Percentiles rank a stretch among this genome's conserved stretches.
phyloP scores from a whole-genome alignment of 1,140 invertebrate genomes.

The Mamestra configurata region DNA sequence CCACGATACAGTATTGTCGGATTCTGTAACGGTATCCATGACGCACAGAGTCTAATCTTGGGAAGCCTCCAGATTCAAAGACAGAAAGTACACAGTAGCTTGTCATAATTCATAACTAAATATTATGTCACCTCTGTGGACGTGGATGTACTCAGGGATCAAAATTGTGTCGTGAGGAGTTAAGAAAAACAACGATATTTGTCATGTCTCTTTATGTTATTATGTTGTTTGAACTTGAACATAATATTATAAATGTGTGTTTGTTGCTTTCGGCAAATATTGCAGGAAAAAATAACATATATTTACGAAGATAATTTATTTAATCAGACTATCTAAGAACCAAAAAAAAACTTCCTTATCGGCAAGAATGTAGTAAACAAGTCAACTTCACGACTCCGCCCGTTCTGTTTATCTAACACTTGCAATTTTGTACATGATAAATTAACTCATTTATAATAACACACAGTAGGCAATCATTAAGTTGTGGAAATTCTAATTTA shows the following conservation, averaged over 20 bases:
- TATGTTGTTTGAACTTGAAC: background rate
- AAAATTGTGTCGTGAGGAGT: background rate
- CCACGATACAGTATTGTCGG: no score
- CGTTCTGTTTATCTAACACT: background rate
- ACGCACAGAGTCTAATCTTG: background rate
- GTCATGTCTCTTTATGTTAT: background rate
- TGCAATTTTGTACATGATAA: slow-evolving; percentile 1
- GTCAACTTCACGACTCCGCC: background rate
- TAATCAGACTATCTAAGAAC: background rate
- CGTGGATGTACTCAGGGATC: background rate
- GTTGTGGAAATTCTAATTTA: background rate
- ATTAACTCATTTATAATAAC: background rate
- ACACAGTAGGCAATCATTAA: slow-evolving; percentile 21
- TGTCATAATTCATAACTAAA: background rate
- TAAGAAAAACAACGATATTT: background rate
- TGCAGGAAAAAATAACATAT: background rate
- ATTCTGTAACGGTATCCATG: no score
- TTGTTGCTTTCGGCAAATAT: slow-evolving; percentile 9
- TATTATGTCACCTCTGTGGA: background rate
- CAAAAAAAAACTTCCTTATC: background rate
- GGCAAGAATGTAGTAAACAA: slow-evolving; percentile 8
- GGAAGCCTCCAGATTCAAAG: background rate
- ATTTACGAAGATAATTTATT: background rate
- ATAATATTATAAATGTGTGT: background rate
- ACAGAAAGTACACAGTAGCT: background rate